Conservation (phyloP, 1,140 invertebrate species). For the Sweltsa coloradensis region DNA sequence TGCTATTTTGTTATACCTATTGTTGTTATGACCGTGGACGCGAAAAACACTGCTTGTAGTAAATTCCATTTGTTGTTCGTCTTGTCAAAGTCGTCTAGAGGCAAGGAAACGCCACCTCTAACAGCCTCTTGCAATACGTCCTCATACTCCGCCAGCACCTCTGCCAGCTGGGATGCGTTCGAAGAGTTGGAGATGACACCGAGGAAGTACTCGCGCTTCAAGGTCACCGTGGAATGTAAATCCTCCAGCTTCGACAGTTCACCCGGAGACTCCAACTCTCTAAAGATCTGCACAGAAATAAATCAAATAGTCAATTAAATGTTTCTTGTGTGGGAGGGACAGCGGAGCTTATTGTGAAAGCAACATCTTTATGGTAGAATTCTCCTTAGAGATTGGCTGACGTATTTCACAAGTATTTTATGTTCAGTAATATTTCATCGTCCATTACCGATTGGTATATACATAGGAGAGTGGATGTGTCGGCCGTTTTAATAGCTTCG, state of each 20-base stretch:
- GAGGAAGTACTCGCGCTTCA: conserved; percentile 36
- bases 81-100: conserved; percentile 21
- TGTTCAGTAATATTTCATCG: too few relatives aligned
- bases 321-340: too few relatives aligned
- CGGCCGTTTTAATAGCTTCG: too few relatives aligned
- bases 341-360: too few relatives aligned
- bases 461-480: too few relatives aligned
- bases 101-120: conserved; percentile 16
- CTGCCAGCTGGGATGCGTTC: conserved; percentile 37
- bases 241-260: conserved; percentile 45
- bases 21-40: conserved; percentile 71
- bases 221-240: conserved; percentile 35
- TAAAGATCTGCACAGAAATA: conserved; percentile 46
- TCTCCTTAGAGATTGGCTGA: too few relatives aligned
- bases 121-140: conserved; percentile 21
- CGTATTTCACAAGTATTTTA: too few relatives aligned
- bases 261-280: conserved; percentile 55
- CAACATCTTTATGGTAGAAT: too few relatives aligned
- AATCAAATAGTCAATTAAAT: background rate
- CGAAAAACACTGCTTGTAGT: conserved; percentile 70
- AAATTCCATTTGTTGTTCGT: conserved; percentile 52
- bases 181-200: conserved; percentile 41
- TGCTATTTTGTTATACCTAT: too few relatives aligned
- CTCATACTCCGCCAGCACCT: conserved; percentile 44
- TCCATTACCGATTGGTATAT: too few relatives aligned